These are phyloP conservation scores for Ornithorhynchus anatinus DNA, from an alignment of 2,113 vertebrate genomes.

Conservation along the genomic window DNA sequence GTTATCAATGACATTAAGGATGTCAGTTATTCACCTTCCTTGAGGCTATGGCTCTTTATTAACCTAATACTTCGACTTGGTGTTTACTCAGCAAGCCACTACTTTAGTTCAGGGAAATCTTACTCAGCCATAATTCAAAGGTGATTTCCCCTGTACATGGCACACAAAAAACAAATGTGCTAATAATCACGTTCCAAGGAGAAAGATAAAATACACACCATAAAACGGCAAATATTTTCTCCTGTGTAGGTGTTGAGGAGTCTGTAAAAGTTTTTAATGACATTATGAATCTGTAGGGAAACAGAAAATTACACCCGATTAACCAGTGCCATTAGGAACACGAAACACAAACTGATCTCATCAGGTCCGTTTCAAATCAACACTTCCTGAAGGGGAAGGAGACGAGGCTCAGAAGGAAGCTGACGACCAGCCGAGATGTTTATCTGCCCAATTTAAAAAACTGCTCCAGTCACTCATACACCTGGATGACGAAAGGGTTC, in stretches of 20 bases:
- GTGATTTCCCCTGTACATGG: background rate
- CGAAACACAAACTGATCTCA: background rate
- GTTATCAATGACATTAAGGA: no score
- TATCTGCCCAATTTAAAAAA: no score
- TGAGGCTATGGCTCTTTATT: background rate
- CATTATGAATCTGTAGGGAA: constrained; percentile 78
- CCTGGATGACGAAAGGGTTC: background rate
- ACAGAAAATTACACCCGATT: background rate
- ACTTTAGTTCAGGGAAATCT: background rate
- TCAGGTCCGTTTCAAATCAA: background rate
- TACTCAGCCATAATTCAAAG: background rate
- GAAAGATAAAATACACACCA: constrained; percentile 72
- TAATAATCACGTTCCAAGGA: background rate
- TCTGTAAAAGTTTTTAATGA: constrained; percentile 82
- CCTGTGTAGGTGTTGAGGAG: constrained; percentile 68
- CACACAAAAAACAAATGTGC: background rate
- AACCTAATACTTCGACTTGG: background rate
- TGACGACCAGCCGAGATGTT: no score
- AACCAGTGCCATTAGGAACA: background rate
- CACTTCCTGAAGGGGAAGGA: background rate
- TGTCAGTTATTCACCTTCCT: no score
- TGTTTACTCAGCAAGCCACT: background rate
- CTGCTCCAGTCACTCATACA: background rate
- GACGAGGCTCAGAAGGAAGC: no score
- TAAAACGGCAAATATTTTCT: constrained; percentile 85